These are phyloP conservation scores for Bovichtus variegatus DNA, from an alignment of 2,797 vertebrate genomes.

Conservation along the genomic window DNA sequence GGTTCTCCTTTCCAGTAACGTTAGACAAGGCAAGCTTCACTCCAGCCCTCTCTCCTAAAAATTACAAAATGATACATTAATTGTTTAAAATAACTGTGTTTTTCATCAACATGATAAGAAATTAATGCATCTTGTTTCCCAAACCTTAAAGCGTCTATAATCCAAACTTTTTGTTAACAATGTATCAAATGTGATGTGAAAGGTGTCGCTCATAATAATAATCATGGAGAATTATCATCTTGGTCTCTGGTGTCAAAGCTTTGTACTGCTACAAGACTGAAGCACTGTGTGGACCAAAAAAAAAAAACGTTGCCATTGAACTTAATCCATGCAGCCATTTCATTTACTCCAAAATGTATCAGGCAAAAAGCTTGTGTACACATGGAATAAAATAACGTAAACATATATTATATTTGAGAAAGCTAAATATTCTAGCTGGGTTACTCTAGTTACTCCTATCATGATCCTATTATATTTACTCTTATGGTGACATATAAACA, in stretches of 20 bases:
- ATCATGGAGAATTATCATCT: too few relatives aligned
- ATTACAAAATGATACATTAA: too few relatives aligned
- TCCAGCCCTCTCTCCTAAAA: too few relatives aligned
- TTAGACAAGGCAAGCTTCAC: too few relatives aligned
- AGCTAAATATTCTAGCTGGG: background rate
- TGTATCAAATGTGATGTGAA: background rate
- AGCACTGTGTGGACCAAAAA: background rate
- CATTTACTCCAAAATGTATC: background rate
- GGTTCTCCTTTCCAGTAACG: too few relatives aligned
- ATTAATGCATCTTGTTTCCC: background rate
- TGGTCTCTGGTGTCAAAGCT: constrained; percentile 2
- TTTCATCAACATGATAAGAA: background rate
- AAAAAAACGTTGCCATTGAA: background rate
- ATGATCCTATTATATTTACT: constrained; percentile 2
- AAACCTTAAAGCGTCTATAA: background rate
- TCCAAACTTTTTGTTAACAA: background rate
- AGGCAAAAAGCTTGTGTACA: background rate
- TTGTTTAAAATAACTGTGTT: too few relatives aligned
- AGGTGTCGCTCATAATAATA: too few relatives aligned
- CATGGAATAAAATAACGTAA: background rate
- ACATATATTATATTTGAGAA: background rate
- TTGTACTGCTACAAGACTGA: background rate
- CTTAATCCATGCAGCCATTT: background rate
- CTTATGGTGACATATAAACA: background rate
- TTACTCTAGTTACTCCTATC: background rate